Evolutionary conservation across 2,888 invertebrate species (phyloP), one percentile per base, ranked within the genome.

Genomic region (Trichacis sp.): DNA sequence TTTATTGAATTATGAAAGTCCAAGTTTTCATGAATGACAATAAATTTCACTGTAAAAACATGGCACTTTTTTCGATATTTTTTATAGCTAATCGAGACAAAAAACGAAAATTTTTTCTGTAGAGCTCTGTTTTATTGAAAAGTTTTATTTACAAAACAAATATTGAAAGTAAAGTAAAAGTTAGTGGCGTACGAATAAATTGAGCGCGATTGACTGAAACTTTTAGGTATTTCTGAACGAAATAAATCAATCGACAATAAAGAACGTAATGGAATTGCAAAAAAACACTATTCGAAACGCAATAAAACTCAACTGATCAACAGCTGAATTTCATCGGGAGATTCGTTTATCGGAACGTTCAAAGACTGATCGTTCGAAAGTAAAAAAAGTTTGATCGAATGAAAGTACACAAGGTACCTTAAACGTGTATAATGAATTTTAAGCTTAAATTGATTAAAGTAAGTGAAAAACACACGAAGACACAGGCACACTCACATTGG

Each of bases 191-290:
- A 3, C 18, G 5, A 4, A 1, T 40, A 30, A 1, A 43, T 48
- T 60, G 59, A 63, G 77, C 73, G 69, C 75, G 64, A 77, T 78
- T 75, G 58, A 73, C 79, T 77, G 77, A 74, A 67, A 79, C 77
- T 81, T 78, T 81, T 78, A 75, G 76, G 68, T 67, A 57, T 56
- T 62, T 30, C 24, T 58, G 24, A 40, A 33, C 8, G n/a, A n/a
- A n/a, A n/a, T n/a, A n/a, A n/a, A n/a, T n/a, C 3, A 15, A 50
- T 53, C 62, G 49, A 43, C 45, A 40, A 61, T 42, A 40, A 49
- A 15, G 45, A 56, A 17, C 57, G 47, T n/a, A 40, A 38, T 58
- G 45, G 51, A 11, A 40, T 30, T 59, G 14, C 24, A 15, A 38
- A 8, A 30, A 15, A 8, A 17, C 19, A 46, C 46, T 36, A 2